Evolutionary conservation across 2,797 vertebrate genomes (phyloP).

Genomic region (Sylvilagus floridanus): DNA sequence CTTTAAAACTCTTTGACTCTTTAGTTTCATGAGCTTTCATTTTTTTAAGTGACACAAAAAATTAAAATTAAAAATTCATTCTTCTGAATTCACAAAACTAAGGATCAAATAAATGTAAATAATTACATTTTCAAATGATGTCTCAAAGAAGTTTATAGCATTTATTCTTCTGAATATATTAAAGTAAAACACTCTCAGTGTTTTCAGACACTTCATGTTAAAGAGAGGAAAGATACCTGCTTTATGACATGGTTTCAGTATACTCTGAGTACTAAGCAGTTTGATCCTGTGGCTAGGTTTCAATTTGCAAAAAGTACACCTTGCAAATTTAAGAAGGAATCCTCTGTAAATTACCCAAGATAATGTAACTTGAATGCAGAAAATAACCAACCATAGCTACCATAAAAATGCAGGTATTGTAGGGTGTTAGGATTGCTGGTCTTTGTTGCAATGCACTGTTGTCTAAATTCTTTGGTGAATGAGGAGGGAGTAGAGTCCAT

Average conservation of each 20-base stretch:
- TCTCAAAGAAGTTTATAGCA: not conserved
- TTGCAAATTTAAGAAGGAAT: slow-evolving; percentile 53
- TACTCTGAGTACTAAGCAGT: not conserved
- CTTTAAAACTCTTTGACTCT: not conserved
- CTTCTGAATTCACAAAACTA: slow-evolving; percentile 20
- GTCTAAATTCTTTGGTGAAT: slow-evolving; percentile 87
- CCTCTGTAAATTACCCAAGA: slow-evolving; percentile 52
- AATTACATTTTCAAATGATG: slow-evolving; percentile 12
- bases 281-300: slow-evolving; percentile 11
- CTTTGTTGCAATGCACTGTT: slow-evolving; percentile 60
- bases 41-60: slow-evolving; percentile 26
- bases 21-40: slow-evolving; percentile 48
- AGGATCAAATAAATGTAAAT: slow-evolving; percentile 37
- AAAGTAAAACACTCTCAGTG: not conserved
- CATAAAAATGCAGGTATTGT: slow-evolving; percentile 56
- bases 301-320: slow-evolving; percentile 17
- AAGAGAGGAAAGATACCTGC: slow-evolving; percentile 3
- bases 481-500: slow-evolving; percentile 87
- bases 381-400: slow-evolving; percentile 45
- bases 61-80: slow-evolving; percentile 1
- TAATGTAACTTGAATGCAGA: slow-evolving; percentile 11
- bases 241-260: not conserved
- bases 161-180: slow-evolving; percentile 29
- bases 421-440: slow-evolving; percentile 20
- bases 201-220: slow-evolving; percentile 2